Percentiles rank a stretch among this genome's conserved stretches.
phyloP scores from a whole-genome alignment of 2,113 vertebrate genomes.

The Ammospiza caudacuta region DNA sequence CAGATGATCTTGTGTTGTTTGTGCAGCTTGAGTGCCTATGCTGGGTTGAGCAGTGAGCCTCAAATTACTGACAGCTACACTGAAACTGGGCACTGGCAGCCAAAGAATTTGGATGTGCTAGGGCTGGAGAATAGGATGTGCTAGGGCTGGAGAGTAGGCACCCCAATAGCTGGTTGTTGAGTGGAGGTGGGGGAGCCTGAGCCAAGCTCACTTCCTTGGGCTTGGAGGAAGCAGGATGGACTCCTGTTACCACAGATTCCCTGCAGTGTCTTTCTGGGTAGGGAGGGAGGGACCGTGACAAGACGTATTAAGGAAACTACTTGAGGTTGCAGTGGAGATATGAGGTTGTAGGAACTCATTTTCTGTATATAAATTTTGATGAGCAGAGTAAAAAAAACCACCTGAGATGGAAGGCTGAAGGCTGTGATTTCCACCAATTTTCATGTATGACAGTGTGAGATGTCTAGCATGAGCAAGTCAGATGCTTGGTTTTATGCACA shows the following conservation, averaged over 20 bases:
- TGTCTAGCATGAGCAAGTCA: not conserved
- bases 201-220: not conserved
- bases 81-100: not conserved
- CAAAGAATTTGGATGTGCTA: not conserved
- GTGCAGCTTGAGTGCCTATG: not conserved
- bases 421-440: not conserved
- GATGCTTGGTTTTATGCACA: not conserved
- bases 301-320: not conserved
- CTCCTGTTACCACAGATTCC: not conserved
- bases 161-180: not conserved
- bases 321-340: not conserved
- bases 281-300: not conserved
- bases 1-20: not conserved
- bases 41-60: not conserved
- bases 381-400: not conserved
- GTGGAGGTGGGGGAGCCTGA: not conserved
- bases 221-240: not conserved
- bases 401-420: not conserved
- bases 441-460: not conserved
- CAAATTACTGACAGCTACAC: not conserved
- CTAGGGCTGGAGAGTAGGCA: not conserved
- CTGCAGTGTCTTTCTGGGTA: not conserved
- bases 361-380: not conserved
- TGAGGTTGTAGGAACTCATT: not conserved
- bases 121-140: not conserved